Conservation (phyloP, 2,888 invertebrate genomes). For the Cephus pulcher region DNA sequence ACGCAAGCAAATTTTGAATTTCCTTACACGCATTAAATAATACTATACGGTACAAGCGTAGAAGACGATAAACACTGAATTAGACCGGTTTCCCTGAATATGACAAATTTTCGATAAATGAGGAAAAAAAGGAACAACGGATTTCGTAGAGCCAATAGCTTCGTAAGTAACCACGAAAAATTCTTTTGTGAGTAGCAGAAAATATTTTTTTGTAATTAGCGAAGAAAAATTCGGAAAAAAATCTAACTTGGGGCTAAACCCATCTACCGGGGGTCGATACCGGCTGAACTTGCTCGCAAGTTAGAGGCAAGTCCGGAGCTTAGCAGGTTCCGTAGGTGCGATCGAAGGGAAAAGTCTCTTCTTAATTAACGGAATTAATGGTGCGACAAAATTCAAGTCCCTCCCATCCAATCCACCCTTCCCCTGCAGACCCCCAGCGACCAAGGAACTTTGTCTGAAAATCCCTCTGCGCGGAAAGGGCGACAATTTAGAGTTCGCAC, state of each 20-base stretch:
- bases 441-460: neutral
- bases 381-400: constrained; percentile 28
- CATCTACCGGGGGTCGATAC: neutral
- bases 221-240: too few species aligned
- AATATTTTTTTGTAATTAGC: too few species aligned
- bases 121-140: neutral
- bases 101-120: too few species aligned
- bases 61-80: neutral
- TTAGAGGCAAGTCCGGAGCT: neutral
- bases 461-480: neutral
- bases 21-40: neutral
- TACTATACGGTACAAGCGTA: neutral
- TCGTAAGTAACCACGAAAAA: too few species aligned
- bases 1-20: constrained; percentile 31
- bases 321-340: neutral
- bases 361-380: constrained; percentile 56
- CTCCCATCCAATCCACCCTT: neutral
- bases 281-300: neutral
- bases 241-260: too few species aligned
- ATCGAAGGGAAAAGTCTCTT: constrained; percentile 9
- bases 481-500: neutral
- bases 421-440: neutral
- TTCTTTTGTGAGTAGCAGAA: too few species aligned
- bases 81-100: too few species aligned
- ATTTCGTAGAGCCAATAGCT: neutral